phyloP scores from a whole-genome alignment of 2,797 vertebrate species.

The Megalops cyprinoides region DNA sequence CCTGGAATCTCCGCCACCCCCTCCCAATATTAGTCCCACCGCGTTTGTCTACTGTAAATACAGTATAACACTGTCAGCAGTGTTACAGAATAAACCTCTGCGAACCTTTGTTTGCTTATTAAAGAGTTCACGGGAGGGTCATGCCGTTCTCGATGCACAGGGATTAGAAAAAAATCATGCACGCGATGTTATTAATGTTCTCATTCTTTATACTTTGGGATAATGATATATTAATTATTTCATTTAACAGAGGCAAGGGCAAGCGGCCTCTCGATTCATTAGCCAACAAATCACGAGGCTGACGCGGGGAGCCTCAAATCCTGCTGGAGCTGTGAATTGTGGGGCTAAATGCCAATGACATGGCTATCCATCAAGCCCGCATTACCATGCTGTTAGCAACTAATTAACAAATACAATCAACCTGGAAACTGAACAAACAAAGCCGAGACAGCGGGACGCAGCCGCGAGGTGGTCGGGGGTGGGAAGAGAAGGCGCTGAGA shows the following conservation, averaged over 20 bases:
- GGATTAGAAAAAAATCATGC: background rate
- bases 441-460: conserved; percentile 60
- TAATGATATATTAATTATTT: conserved; percentile 30
- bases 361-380: conserved; percentile 72
- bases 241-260: conserved; percentile 14
- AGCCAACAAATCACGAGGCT: conserved; percentile 56
- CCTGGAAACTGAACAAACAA: conserved; percentile 66
- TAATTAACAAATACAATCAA: conserved; percentile 79
- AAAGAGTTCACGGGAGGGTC: conserved; percentile 22
- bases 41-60: conserved; percentile 35
- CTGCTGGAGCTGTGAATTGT: conserved; percentile 62
- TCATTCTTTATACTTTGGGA: conserved; percentile 10
- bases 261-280: conserved; percentile 29
- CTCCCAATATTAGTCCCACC: conserved; percentile 18
- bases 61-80: conserved; percentile 12
- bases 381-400: conserved; percentile 79
- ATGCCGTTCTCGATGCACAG: conserved; percentile 12
- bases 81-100: background rate
- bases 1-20: conserved; percentile 12
- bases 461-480: conserved; percentile 53
- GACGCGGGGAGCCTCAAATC: conserved; percentile 54
- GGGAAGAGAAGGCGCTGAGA: conserved; percentile 25
- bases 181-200: background rate
- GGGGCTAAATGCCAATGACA: conserved; percentile 68
- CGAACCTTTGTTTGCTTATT: background rate